These are phyloP conservation scores for Drosophila melanica DNA, from an alignment of 1,140 invertebrate genomes.

Conservation along the genomic window DNA sequence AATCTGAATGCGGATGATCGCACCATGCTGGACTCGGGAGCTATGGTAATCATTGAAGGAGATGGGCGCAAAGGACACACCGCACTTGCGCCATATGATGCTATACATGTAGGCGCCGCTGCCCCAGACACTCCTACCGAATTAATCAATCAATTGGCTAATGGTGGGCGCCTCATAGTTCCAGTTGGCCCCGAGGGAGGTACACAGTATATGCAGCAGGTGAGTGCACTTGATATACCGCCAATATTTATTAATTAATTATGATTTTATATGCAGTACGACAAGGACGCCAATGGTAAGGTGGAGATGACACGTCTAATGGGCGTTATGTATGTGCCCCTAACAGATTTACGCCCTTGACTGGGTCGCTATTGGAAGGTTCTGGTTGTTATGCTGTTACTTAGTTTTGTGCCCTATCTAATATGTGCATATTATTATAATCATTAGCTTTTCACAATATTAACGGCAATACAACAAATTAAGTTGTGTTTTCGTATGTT, in stretches of 20 bases:
- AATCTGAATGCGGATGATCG: constrained; percentile 92
- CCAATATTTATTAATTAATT: background rate
- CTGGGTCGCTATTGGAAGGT: constrained; percentile 31
- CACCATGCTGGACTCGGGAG: constrained; percentile 87
- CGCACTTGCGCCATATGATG: constrained; percentile 89
- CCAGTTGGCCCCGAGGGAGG: constrained; percentile 94
- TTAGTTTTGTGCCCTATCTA: constrained; percentile 42
- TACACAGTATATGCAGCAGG: constrained; percentile 92
- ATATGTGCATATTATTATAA: constrained; percentile 47
- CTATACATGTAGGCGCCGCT: constrained; percentile 92
- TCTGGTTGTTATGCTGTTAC: constrained; percentile 40
- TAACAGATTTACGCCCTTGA: constrained; percentile 89
- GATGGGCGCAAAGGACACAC: constrained; percentile 93
- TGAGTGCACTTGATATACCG: constrained; percentile 39
- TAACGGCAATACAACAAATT: constrained; percentile 13
- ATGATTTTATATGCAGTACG: constrained; percentile 86
- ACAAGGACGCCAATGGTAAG: constrained; percentile 93
- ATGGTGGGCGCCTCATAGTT: constrained; percentile 95
- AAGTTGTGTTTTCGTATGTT: constrained; percentile 24
- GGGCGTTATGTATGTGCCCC: constrained; percentile 98
- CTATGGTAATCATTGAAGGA: constrained; percentile 90
- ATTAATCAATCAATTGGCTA: constrained; percentile 88
- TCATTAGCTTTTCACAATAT: constrained; percentile 9
- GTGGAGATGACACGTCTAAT: constrained; percentile 92
- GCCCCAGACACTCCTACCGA: constrained; percentile 90